These are phyloP conservation scores for Pipistrellus pygmaeus DNA, from an alignment of 2,797 vertebrate species.

Conservation along the genomic window DNA sequence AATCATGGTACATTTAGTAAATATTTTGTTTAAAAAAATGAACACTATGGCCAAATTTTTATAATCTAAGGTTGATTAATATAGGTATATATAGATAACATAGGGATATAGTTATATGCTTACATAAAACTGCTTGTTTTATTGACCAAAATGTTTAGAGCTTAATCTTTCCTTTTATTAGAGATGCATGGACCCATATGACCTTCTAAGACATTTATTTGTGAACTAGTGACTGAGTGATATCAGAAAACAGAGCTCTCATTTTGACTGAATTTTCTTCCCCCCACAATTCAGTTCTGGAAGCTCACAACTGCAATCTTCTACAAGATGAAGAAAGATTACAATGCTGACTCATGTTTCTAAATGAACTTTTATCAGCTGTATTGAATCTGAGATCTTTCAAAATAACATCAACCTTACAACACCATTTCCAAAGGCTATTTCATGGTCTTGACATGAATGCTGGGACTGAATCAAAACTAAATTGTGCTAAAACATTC, in stretches of 20 bases:
- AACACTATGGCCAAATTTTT: slow-evolving; percentile 2
- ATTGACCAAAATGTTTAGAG: slow-evolving; percentile 53
- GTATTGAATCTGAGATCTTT: slow-evolving; percentile 47
- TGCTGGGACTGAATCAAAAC: not conserved
- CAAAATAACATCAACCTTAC: slow-evolving; percentile 48
- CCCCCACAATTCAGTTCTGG: not conserved
- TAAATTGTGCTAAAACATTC: not conserved
- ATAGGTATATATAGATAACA: not conserved
- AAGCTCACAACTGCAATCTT: slow-evolving; percentile 36
- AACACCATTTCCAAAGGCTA: slow-evolving; percentile 24
- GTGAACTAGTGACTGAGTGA: slow-evolving; percentile 32
- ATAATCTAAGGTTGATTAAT: slow-evolving; percentile 39
- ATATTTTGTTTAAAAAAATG: slow-evolving; percentile 46
- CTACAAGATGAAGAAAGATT: not conserved
- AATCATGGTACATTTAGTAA: not conserved
- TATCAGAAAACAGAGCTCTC: slow-evolving; percentile 40
- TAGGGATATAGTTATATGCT: not conserved
- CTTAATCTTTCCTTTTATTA: slow-evolving; percentile 57
- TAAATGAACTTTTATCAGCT: not conserved
- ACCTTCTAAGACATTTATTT: slow-evolving; percentile 67
- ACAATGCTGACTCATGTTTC: slow-evolving; percentile 36
- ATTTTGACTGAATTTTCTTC: slow-evolving; percentile 13
- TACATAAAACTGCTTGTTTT: slow-evolving; percentile 51
- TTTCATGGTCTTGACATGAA: not conserved
- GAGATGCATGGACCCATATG: slow-evolving; percentile 61